Evolutionary conservation across 2,888 invertebrate species (phyloP), one percentile per base, ranked within the genome.

Genomic region (Scaptomyza caliginosa): DNA sequence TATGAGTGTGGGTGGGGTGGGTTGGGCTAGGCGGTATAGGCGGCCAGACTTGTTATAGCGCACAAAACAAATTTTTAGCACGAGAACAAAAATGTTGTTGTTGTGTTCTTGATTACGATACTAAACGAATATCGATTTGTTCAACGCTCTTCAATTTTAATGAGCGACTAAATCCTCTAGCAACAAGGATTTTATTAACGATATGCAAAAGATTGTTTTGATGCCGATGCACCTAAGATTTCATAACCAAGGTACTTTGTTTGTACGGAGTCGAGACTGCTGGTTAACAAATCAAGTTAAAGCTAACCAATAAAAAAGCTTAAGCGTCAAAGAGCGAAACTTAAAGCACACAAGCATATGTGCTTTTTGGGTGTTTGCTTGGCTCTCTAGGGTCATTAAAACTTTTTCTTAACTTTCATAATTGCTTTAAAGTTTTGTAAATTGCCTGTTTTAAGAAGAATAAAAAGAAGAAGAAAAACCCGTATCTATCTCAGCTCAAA

Each of bases 71-170:
- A 78, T 86, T 81, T 81, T 83, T 82, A 84, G 81, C 86, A 80
- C 82, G 80, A 79, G 68, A 62, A 83, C 72, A 77, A 80, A 69
- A 85, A 77, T 34, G 32, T 3, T 34, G 16, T 34, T 16, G 7
- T 8, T 13, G 32, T 79, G 67, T 78, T 85, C 62, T 80, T 83
- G 82, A 83, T 83, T 83, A 80, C 86, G 86, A 83, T 81, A 81
- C 84, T 86, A 83, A 83, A 86, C 86, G 83, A 84, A 83, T 86
- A 83, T 83, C 83, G 83, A 83, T 83, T 83, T 81, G 69, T 65
- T 68, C 63, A 68, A 74, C 74, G 78, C 79, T 74, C 62, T 65
- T 66, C 68, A 52, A 75, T 73, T 74, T 78, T 75, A 79, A 75
- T 77, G 79, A 78, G 77, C 65, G 77, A 62, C 78, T 73, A 57